These are phyloP conservation scores for Meandrina meandrites DNA, from an alignment of 92 coral and sea anemone species.

Conservation along the genomic window DNA sequence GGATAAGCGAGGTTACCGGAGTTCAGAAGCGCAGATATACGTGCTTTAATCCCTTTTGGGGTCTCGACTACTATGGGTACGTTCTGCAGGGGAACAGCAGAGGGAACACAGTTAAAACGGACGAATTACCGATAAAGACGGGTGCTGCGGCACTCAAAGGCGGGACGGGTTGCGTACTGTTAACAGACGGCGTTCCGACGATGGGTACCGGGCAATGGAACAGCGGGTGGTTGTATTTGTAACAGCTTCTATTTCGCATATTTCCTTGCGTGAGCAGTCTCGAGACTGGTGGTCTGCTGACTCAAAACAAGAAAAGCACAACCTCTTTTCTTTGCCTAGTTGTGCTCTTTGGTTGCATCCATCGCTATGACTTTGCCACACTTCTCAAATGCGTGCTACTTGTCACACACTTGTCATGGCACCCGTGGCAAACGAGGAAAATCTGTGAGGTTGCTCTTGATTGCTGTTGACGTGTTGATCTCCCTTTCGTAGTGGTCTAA, in stretches of 20 bases:
- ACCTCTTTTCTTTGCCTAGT: conserved; percentile 56
- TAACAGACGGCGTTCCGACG: conserved; percentile 39
- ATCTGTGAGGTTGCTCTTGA: conserved; percentile 15
- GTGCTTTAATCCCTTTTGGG: conserved; percentile 25
- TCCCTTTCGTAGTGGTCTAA: conserved; percentile 9
- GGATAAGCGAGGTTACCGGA: conserved; percentile 58
- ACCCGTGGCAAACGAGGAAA: conserved; percentile 20
- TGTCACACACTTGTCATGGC: conserved; percentile 34
- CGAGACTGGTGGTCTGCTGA: conserved; percentile 53
- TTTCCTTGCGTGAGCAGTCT: conserved; percentile 31
- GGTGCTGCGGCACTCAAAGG: conserved; percentile 50
- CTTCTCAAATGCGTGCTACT: conserved; percentile 50
- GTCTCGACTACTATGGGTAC: conserved; percentile 53
- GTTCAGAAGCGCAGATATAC: conserved; percentile 66
- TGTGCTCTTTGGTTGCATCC: conserved; percentile 59
- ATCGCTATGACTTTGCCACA: conserved; percentile 55
- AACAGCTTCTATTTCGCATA: conserved; percentile 44
- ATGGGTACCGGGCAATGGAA: conserved; percentile 57
- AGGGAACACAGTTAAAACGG: conserved; percentile 26
- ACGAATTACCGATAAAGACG: conserved; percentile 43
- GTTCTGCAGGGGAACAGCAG: conserved; percentile 68
- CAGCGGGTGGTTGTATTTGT: conserved; percentile 56
- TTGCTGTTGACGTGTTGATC: conserved; percentile 8
- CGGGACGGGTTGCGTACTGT: conserved; percentile 42
- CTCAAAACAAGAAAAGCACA: conserved; percentile 64